Conservation (phyloP, 2,888 invertebrate genomes). For the Eumacrocentrus americanus region DNA sequence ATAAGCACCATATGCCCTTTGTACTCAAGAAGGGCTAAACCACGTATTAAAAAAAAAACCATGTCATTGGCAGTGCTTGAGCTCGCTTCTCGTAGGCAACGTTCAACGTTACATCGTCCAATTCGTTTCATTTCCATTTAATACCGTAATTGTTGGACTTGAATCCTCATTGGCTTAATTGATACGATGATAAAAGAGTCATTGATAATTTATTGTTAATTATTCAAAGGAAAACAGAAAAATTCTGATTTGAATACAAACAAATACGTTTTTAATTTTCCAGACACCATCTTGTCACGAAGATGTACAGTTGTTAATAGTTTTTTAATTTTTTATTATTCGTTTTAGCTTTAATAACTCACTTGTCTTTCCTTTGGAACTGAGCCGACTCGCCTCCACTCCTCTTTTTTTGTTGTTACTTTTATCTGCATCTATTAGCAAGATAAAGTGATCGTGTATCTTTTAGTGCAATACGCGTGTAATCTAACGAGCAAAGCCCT, state of each 20-base stretch:
- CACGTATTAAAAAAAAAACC: not conserved
- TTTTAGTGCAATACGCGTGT: constrained; percentile 17
- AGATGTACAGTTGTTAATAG: constrained; percentile 60
- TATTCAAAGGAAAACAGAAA: not conserved
- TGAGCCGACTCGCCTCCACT: not conserved
- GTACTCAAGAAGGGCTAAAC: not conserved
- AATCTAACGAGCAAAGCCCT: not conserved
- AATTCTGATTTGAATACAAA: not conserved
- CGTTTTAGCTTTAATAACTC: constrained; percentile 13
- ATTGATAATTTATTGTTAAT: constrained; percentile 1
- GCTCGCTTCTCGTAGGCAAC: not conserved
- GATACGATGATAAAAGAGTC: not conserved
- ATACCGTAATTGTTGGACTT: not conserved
- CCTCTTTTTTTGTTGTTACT: no score
- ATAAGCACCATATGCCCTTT: not conserved
- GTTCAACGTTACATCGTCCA: no score
- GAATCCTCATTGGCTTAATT: no score
- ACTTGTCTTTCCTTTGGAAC: constrained; percentile 4
- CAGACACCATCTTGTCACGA: constrained; percentile 25
- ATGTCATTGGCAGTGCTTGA: not conserved
- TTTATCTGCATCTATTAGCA: constrained; percentile 3
- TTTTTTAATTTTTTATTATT: constrained; percentile 51
- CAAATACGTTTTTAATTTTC: constrained; percentile 3
- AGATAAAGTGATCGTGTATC: constrained; percentile 14
- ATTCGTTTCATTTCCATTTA: not conserved